Evolutionary conservation across 2,797 vertebrate species (phyloP), one percentile per base, ranked within the genome.

Genomic region (Brotula barbata): DNA sequence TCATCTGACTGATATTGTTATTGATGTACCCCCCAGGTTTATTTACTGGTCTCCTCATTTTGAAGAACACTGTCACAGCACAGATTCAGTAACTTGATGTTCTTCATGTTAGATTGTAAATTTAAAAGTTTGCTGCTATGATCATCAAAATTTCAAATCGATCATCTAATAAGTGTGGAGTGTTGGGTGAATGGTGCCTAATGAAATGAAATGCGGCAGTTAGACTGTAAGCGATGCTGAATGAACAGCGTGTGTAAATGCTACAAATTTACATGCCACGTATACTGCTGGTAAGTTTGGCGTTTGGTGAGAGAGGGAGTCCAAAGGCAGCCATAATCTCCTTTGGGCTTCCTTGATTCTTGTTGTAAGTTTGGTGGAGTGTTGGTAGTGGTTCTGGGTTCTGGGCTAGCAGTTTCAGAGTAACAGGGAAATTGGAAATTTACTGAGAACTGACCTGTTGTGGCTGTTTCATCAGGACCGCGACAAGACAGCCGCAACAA

Each of bases 391-490:
- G 58, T 73, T 76, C 31, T 79, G 77, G 80, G 73, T 73, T 75
- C 21, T 68, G 75, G 82, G 67, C 76, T 28, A 56, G 62, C 61
- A n/a, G 37, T n/a, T 10, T 39, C 50, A 66, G 67, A 61, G n/a
- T 25, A 53, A 58, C 31, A 28, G 13, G 34, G 34, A 12, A 12
- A 14, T 36, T 12, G 7, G 34, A 36, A 36, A 5, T 39, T 12
- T 40, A 62, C 49, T 71, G 68, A 82, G 80, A 50, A 77, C 77
- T 85, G 65, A 87, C 79, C 56, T 87, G 72, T 84, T 78, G 80
- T 68, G 76, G 81, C 82, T 90, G 80, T 91, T 52, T 88, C 79
- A 87, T 82, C 87, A 92, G 90, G 88, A 89, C 59, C 64, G 52
- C 86, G 65, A 49, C 90, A 83, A 69, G 86, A 87, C 55, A 86